Percentiles rank a stretch among this genome's conserved stretches.
Conservation (phyloP, 2,888 invertebrate species). For the Heliconius sara region DNA sequence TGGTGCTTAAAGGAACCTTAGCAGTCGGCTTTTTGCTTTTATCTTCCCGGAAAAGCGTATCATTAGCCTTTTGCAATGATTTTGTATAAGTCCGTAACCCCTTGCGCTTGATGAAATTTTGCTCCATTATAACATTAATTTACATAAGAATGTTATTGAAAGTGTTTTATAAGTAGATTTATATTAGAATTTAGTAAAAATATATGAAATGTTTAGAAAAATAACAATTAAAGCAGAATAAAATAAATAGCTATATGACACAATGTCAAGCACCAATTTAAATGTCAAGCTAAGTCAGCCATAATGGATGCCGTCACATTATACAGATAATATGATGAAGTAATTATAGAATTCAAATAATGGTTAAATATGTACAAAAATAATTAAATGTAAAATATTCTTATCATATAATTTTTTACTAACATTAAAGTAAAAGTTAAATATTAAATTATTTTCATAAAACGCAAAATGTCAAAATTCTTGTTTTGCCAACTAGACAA, state of each 20-base stretch:
- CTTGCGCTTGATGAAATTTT: slow-evolving; percentile 40
- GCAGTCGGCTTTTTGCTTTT: slow-evolving; percentile 22
- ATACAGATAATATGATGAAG: neutral
- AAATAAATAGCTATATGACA: slow-evolving; percentile 30
- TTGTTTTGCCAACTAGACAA: slow-evolving; percentile 84
- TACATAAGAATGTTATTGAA: slow-evolving; percentile 15
- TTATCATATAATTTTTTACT: neutral
- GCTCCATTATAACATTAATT: slow-evolving; percentile 45
- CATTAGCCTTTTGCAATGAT: slow-evolving; percentile 24
- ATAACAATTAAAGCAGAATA: slow-evolving; percentile 29
- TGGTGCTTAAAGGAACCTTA: slow-evolving; percentile 61
- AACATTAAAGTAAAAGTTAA: neutral
- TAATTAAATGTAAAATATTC: neutral
- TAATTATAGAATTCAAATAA: neutral
- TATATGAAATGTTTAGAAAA: slow-evolving; percentile 9
- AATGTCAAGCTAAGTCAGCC: slow-evolving; percentile 36
- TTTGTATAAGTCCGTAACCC: slow-evolving; percentile 45
- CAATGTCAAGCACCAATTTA: slow-evolving; percentile 37
- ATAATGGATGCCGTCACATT: slow-evolving; percentile 29
- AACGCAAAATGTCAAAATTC: slow-evolving; percentile 48
- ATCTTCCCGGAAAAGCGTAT: neutral
- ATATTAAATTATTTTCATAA: slow-evolving; percentile 10
- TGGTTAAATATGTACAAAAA: neutral
- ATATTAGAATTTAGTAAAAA: neutral
- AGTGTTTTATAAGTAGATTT: neutral